Percentiles rank a stretch among this genome's conserved stretches.
Evolutionary conservation across 1,140 invertebrate genomes (phyloP).

Genomic region (Samia ricini): DNA sequence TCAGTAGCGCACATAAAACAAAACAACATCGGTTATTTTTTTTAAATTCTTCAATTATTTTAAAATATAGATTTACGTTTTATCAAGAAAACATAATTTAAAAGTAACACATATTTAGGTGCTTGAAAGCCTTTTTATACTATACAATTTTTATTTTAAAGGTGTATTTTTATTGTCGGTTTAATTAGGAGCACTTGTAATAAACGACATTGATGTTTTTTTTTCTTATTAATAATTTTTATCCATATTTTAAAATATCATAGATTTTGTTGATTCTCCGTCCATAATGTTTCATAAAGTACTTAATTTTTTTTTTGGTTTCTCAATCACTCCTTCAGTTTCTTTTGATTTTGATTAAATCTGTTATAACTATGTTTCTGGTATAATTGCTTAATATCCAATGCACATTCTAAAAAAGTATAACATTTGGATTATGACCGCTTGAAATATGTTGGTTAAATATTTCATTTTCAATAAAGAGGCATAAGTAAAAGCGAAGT

Average conservation of each 20-base stretch:
- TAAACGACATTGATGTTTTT: not conserved
- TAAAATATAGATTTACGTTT: slow-evolving; percentile 25
- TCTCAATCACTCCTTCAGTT: not conserved
- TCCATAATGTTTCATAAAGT: slow-evolving; percentile 66
- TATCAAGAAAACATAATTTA: slow-evolving; percentile 10
- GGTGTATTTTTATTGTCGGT: not conserved
- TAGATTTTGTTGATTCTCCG: slow-evolving; percentile 62
- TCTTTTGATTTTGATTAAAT: not conserved
- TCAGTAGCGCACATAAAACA: too few species aligned
- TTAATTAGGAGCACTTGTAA: not conserved
- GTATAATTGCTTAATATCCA: too few species aligned
- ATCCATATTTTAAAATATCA: slow-evolving; percentile 18
- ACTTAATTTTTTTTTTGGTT: slow-evolving; percentile 54
- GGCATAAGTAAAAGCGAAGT: too few species aligned
- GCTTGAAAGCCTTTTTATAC: slow-evolving; percentile 9
- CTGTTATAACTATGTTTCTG: not conserved
- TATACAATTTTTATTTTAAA: not conserved
- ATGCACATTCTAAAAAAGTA: too few species aligned
- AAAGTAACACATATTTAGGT: slow-evolving; percentile 21
- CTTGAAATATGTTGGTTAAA: too few species aligned
- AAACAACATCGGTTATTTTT: too few species aligned
- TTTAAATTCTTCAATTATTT: too few species aligned
- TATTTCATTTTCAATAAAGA: too few species aligned
- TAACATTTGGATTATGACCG: too few species aligned
- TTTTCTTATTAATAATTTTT: not conserved